These are phyloP conservation scores for Heteromurus nitidus DNA, from an alignment of 2,888 invertebrate genomes.

Conservation along the genomic window DNA sequence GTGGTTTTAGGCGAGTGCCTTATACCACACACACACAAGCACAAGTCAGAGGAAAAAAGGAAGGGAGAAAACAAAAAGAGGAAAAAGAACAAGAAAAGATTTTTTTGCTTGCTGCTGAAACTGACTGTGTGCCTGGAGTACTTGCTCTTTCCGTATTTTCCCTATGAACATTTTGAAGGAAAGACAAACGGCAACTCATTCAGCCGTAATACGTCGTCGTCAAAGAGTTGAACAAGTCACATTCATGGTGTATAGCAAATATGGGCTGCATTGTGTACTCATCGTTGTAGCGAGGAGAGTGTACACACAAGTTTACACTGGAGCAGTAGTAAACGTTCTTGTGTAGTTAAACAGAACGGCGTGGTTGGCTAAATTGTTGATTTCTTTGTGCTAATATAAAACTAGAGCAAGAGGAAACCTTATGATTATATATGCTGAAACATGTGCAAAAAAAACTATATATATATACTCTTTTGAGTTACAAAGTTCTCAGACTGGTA, in stretches of 20 bases:
- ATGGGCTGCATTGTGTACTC: not conserved
- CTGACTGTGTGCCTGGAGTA: not conserved
- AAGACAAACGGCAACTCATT: conserved; percentile 14
- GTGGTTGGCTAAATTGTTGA: not conserved
- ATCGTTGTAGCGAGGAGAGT: not conserved
- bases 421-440: not conserved
- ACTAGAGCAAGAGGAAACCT: not conserved
- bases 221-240: conserved; percentile 1
- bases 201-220: not conserved
- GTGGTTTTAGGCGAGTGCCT: not conserved
- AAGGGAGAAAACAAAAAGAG: not conserved
- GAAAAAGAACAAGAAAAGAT: not conserved
- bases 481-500: not conserved
- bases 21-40: not conserved
- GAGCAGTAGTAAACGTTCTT: not conserved
- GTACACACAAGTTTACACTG: not conserved
- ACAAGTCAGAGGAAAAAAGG: too few relatives aligned
- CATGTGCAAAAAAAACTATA: too few relatives aligned
- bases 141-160: not conserved
- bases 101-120: not conserved
- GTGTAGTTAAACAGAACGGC: not conserved
- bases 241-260: not conserved
- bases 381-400: not conserved
- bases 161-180: not conserved
- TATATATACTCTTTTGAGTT: too few relatives aligned